Conservation (phyloP, 2,113 vertebrate genomes). For the Mungos mungo region DNA sequence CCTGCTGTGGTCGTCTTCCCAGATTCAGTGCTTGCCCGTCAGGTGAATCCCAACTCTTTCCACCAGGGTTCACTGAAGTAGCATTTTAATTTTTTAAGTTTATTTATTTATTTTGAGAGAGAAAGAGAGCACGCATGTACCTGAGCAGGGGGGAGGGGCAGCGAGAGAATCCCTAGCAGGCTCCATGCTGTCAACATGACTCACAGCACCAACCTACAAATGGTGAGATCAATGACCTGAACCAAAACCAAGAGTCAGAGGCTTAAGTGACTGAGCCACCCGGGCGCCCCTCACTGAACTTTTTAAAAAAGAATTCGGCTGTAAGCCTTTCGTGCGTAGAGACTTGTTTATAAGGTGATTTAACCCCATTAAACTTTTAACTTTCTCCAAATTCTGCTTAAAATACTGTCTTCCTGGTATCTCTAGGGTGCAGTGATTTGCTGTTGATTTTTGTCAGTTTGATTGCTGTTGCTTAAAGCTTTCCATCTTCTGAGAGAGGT, state of each 20-base stretch:
- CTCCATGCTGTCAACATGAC: too few species aligned
- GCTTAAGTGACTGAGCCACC: too few species aligned
- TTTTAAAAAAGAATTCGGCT: constrained; percentile 17
- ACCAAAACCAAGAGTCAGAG: too few species aligned
- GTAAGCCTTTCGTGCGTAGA: constrained; percentile 21
- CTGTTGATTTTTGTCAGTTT: not conserved
- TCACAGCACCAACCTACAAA: too few species aligned
- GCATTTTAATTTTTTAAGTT: not conserved
- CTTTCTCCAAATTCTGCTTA: constrained; percentile 4
- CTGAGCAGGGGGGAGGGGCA: too few species aligned
- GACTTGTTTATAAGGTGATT: not conserved
- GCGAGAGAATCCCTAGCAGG: too few species aligned
- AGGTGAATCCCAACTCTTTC: not conserved
- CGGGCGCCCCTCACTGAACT: not conserved
- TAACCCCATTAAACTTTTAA: not conserved
- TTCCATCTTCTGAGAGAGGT: not conserved
- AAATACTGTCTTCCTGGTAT: not conserved
- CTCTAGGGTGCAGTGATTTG: not conserved
- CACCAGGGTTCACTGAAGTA: not conserved
- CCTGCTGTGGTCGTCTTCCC: not conserved
- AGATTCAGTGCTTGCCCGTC: not conserved
- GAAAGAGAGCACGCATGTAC: too few species aligned
- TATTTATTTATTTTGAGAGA: too few species aligned
- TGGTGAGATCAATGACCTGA: too few species aligned
- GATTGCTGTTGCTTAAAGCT: not conserved